Base-by-base conservation (phyloP, 2,888 invertebrate genomes). In the Chrysomela aeneicollis region DNA sequence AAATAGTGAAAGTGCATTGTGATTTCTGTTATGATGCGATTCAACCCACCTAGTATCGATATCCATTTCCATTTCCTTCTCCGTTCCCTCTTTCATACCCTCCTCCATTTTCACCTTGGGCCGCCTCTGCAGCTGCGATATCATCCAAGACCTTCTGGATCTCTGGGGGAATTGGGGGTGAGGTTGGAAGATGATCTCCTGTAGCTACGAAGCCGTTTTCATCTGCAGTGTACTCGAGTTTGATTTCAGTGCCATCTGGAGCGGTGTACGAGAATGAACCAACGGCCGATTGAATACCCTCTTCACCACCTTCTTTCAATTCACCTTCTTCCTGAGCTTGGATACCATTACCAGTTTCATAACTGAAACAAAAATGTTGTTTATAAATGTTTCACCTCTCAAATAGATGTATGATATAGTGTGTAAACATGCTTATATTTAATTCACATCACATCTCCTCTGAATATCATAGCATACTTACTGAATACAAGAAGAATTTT, bases 201-300 rank as follows among this genome's bases (percentile, higher is more conserved):
- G 46, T 26, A 1, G 89, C 86, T 63, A 86, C 87, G 80, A 89
- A 90, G 30, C 88, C 88, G 66, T 88, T 87, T 74, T 88, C 88
- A 71, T 88, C 88, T 46, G 89, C 89, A 0, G 86, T 84, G 75
- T 89, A 89, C n/a, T 86, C 84, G 15, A 89, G 79, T 47, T 68
- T 66, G 12, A 86, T 82, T 18, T 86, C 81, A 69, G 87, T 85
- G 2, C 90, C 90, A 74, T 90, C 90, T 0, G 89, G 89, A 26
- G 87, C 87, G 0, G 88, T 87, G 78, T 90, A 90, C 0, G 88
- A 86, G 74, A 84, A 89, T 2, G 87, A 86, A 17, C 90, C 90
- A 77, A 85, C 84, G 0, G 85, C 84, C 26, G 80, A 78, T 68
- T 88, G 87, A 51, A 84, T 84, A 77, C 87, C 87, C 37, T 85